Base-by-base conservation (phyloP, 2,113 vertebrate species). In the Hystrix cristata region DNA sequence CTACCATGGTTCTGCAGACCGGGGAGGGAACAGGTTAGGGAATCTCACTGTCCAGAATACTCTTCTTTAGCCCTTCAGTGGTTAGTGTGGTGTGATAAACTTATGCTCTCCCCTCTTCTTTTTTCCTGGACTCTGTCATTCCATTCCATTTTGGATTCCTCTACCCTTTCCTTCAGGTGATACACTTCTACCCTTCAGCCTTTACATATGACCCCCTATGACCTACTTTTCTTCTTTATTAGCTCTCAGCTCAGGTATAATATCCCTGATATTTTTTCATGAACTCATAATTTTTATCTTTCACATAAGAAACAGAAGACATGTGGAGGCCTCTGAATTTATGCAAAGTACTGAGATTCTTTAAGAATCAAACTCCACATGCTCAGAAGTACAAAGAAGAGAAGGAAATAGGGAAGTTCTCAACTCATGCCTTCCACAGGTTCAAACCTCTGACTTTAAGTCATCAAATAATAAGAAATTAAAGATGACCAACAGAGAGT, bases 251-350 rank as follows among this genome's bases (percentile, higher is more conserved):
- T 95, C 46, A 93, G 23, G 46, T 19, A 79, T n/a, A 34, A 64
- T 51, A 79, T 48, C 29, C n/a, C n/a, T 80, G 48, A 57, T 74
- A 15, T 80, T 38, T 89, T 76, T 34, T 67, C 87, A 81, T 59
- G 13, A 87, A 74, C 10, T 67, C 76, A 23, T 60, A 38, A 53
- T 86, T 96, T 87, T 95, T 88, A 88, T n/a, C 43, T 95, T 93
- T 60, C 53, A 78, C 7, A 31, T 57, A 95, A 85, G 16, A 95
- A 86, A 82, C 12, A 84, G n/a, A 65, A 3, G 13, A 46, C 60
- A 59, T 43, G 2, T 82, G 21, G 71, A 91, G 48, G 60, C 16
- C 11, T 57, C 78, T 71, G 81, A 23, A 46, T 94, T 34, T 82
- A 82, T 51, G 29, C 25, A 55, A 71, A 90, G 38, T 46, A 94